Base-by-base conservation (phyloP, 2,113 vertebrate genomes). In the Tetrao urogallus region DNA sequence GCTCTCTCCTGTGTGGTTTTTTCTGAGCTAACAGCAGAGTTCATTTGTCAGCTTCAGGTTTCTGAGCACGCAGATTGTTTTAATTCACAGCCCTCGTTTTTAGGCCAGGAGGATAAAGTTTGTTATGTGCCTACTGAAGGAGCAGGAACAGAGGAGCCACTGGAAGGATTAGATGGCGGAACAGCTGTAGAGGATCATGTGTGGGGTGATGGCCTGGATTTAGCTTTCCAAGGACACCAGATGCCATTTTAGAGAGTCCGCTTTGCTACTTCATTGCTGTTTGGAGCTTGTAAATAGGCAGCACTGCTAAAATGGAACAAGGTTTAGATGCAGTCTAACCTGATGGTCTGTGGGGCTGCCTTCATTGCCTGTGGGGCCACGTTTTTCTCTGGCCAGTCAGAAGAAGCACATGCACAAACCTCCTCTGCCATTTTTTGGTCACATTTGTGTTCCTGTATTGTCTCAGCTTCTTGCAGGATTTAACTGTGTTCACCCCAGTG, bases 351-450 rank as follows among this genome's bases (percentile, higher is more conserved):
- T 52, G 47, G n/a, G 45, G 10, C 11, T 86, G 50, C 45, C 14
- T 78, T 54, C 48, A 24, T 38, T 47, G 58, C 54, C 38, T 28
- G 27, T 52, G 54, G 34, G 24, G 66, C 28, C 42, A 43, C 17
- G 15, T 43, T 43, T 43, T 67, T 30, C 63, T 64, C 52, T 64
- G 40, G 6, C 36, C 47, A 42, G 27, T 14, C 69, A 2, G 8
- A 32, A 81, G 61, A 34, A 78, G 32, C 2, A 0, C 17, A 8
- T 43, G 30, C 72, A 20, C 0, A 0, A 6, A 2, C 14, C 16
- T 5, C 32, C 47, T 74, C 25, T 1, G 40, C 42, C 24, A 36
- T 34, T 70, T 57, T 47, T 32, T 36, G 30, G 30, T 27, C 52
- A 8, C 28, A 1, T 64, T 71, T 58, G 24, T 19, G 25, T 60